These are phyloP conservation scores for Aplysia californica DNA, from an alignment of 1,140 invertebrate genomes.

Conservation along the genomic window DNA sequence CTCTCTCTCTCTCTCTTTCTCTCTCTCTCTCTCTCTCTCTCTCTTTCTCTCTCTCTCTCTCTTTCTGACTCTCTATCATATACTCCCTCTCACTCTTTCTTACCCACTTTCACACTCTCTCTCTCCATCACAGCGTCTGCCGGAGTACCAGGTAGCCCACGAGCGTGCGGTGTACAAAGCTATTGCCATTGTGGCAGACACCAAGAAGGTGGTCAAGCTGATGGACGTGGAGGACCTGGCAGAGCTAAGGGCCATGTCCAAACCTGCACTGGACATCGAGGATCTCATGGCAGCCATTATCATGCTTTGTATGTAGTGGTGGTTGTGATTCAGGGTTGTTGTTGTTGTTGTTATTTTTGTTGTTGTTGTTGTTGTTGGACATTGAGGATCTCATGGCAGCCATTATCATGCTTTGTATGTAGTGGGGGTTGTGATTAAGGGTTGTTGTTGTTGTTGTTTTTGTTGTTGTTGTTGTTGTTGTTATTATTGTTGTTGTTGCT, in stretches of 20 bases:
- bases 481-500: too few species aligned
- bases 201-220: conserved; percentile 65
- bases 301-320: conserved; percentile 66
- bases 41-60: not conserved
- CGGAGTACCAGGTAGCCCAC: conserved; percentile 67
- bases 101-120: too few species aligned
- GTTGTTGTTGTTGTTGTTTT: too few species aligned
- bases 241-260: conserved; percentile 64
- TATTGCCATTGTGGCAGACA: conserved; percentile 66
- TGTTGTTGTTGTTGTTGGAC: too few species aligned
- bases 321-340: too few species aligned
- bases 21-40: not conserved
- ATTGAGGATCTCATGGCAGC: conserved; percentile 66
- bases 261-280: conserved; percentile 65
- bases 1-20: too few species aligned
- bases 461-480: too few species aligned
- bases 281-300: conserved; percentile 66
- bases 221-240: conserved; percentile 63
- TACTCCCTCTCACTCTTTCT: not conserved
- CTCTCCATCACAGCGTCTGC: conserved; percentile 51
- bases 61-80: not conserved
- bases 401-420: conserved; percentile 67
- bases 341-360: too few species aligned
- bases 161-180: conserved; percentile 67
- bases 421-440: too few species aligned